Conservation (phyloP, 2,888 invertebrate genomes). For the Salpingus planirostris region DNA sequence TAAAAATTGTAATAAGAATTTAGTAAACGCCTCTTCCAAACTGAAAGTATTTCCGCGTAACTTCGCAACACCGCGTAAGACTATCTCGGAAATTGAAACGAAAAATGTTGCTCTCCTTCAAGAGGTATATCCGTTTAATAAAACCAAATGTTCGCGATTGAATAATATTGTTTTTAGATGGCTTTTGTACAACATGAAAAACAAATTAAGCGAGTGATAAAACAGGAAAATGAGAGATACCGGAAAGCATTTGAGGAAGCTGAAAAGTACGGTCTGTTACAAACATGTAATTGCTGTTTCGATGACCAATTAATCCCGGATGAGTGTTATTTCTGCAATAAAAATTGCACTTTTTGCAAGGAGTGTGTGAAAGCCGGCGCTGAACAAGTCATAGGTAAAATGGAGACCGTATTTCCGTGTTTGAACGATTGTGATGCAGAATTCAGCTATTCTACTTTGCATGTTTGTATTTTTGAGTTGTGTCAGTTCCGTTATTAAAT, state of each 20-base stretch:
- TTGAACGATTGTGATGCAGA: constrained; percentile 39
- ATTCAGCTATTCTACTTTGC: constrained; percentile 36
- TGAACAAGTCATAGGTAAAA: constrained; percentile 39
- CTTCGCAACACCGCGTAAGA: no score
- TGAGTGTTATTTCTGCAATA: constrained; percentile 34
- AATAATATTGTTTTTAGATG: constrained; percentile 20
- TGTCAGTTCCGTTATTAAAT: constrained; percentile 8
- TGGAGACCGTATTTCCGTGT: constrained; percentile 42
- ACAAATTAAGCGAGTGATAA: constrained; percentile 29
- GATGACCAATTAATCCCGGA: constrained; percentile 45
- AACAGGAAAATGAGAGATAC: constrained; percentile 29
- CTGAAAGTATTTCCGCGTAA: no score
- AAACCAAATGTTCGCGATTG: no score
- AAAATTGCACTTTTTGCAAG: constrained; percentile 40
- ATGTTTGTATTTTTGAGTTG: constrained; percentile 21
- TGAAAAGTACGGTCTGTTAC: constrained; percentile 29
- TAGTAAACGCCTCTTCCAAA: no score
- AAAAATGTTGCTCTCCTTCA: constrained; percentile 30
- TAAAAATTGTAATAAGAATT: no score
- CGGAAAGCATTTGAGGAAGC: constrained; percentile 31
- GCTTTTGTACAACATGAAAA: constrained; percentile 31
- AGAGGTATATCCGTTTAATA: constrained; percentile 22
- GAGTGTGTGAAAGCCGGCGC: constrained; percentile 40
- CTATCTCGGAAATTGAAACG: constrained; percentile 11
- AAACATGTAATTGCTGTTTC: constrained; percentile 48